Evolutionary conservation across 2,888 invertebrate genomes (phyloP), one percentile per base, ranked within the genome.

Genomic region (Dysmachus trigonus): DNA sequence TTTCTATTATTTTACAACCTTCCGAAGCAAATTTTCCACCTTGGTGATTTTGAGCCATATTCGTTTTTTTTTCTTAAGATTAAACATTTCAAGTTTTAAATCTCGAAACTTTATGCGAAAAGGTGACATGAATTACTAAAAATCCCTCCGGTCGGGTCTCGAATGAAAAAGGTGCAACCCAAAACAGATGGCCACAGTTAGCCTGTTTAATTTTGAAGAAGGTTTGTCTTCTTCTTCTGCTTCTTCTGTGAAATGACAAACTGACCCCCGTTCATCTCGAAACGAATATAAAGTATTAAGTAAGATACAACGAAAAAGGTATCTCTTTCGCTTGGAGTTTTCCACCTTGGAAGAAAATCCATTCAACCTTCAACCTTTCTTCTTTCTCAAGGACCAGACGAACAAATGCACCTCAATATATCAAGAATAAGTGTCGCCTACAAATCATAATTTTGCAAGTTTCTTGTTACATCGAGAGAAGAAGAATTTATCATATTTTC

Each of bases 391-490:
- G 81, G 53, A 81, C 31, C 81, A 81, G 81, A 81, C 81, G 81
- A 81, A 81, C 33, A 53, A 81, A 81, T 81, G 81, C 81, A 53
- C 81, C 53, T 53, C 81, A 62, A 81, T 81, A 81, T 53, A 81
- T 81, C 81, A 81, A 81, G 33, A 62, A 81, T 81, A 81, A 81
- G 31, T 81, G 81, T 81, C 81, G 53, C 53, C 81, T 33, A 81
- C 81, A 81, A 81, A 81, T 81, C 81, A 81, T 81, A 81, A 81
- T 81, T 62, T 81, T 33, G 33, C 51, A 81, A 81, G 81, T 53
- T 73, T 53, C 77, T 81, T 81, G 53, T n/a, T 81, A 33, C 81
- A 81, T n/a, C 18, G 33, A 31, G 62, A 1, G 13, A 31, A 18
- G 47, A 77, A 41, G 38, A 47, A 62, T 47, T 81, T 77, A 77